Conservation (phyloP, 2,113 vertebrate species). For the Haliaeetus leucogaster region DNA sequence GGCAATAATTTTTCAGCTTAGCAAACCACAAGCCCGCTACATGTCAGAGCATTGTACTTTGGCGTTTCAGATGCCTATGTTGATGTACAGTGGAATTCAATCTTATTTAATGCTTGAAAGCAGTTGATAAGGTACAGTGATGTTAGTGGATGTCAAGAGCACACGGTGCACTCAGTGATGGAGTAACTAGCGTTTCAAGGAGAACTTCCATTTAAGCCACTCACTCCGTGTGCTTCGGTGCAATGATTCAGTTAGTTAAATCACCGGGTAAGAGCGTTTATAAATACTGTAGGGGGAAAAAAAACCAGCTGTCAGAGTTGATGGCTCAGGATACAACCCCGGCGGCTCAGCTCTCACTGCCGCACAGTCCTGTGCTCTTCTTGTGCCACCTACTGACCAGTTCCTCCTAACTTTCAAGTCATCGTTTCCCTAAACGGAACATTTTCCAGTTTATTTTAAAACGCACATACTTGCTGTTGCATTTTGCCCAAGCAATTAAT, state of each 20-base stretch:
- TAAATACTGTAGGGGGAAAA: background rate
- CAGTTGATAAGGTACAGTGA: background rate
- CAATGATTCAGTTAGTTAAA: background rate
- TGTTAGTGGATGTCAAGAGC: background rate
- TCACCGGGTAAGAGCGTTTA: background rate
- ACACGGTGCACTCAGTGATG: background rate
- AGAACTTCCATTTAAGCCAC: background rate
- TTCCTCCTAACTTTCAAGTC: background rate
- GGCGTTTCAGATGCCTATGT: background rate
- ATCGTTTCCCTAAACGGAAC: background rate
- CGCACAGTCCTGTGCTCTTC: background rate
- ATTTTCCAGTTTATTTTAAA: background rate
- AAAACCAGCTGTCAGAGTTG: background rate
- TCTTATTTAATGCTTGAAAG: background rate
- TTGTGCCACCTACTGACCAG: constrained; percentile 63
- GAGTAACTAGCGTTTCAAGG: background rate
- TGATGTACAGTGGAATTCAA: background rate
- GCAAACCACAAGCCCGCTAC: background rate
- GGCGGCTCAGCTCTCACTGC: rapidly evolving
- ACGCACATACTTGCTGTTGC: background rate
- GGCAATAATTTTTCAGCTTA: background rate
- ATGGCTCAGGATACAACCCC: background rate
- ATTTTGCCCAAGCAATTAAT: background rate
- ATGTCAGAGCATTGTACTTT: background rate
- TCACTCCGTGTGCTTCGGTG: background rate